Evolutionary conservation across 1,140 invertebrate species (phyloP).

Genomic region (Orius laevigatus): DNA sequence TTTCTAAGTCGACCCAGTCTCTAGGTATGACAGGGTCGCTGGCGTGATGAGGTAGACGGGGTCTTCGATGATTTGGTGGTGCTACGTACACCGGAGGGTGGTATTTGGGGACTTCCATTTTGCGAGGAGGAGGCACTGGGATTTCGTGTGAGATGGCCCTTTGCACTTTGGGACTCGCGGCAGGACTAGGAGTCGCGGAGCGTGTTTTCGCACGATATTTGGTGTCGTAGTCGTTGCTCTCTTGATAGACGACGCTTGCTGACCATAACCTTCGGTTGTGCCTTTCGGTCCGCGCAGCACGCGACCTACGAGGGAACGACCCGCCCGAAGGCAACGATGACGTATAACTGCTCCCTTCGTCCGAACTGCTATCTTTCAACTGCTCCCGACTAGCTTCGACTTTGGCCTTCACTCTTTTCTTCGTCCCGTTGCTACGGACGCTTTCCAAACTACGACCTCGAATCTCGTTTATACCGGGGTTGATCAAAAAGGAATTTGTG

Average conservation of each 20-base stretch:
- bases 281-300: slow-evolving; percentile 57
- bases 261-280: slow-evolving; percentile 47
- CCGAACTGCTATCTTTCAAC: slow-evolving; percentile 46
- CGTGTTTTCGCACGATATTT: slow-evolving; percentile 18
- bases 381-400: slow-evolving; percentile 44
- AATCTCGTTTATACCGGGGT: slow-evolving; percentile 19
- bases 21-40: slow-evolving; percentile 5
- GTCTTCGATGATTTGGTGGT: background rate
- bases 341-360: slow-evolving; percentile 39
- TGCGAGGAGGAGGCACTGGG: slow-evolving; percentile 1
- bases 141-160: slow-evolving; percentile 10
- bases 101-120: slow-evolving; percentile 5
- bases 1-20: slow-evolving; percentile 7
- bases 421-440: slow-evolving; percentile 30
- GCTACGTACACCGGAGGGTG: slow-evolving; percentile 3
- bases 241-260: slow-evolving; percentile 23
- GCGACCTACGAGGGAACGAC: slow-evolving; percentile 33
- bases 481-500: slow-evolving; percentile 17
- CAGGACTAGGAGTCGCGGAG: slow-evolving; percentile 23
- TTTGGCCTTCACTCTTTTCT: slow-evolving; percentile 42
- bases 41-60: slow-evolving; percentile 3
- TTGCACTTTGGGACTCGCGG: slow-evolving; percentile 19
- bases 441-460: slow-evolving; percentile 23
- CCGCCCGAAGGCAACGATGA: slow-evolving; percentile 27
- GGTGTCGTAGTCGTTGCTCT: slow-evolving; percentile 23